phyloP scores from a whole-genome alignment of 2,797 vertebrate species.

The Nannoperca obscura region DNA sequence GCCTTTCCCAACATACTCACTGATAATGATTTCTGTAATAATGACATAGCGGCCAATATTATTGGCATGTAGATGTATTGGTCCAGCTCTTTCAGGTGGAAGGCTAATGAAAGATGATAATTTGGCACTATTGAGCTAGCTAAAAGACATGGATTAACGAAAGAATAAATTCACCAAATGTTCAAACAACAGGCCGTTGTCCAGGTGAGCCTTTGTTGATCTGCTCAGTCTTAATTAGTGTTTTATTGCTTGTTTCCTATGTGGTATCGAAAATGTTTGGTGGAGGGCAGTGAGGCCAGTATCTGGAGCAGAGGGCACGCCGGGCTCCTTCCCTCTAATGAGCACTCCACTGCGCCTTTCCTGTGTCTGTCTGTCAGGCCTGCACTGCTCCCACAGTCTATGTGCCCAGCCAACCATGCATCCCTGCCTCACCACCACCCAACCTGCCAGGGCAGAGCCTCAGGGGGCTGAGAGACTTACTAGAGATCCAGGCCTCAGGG shows the following conservation, averaged over 20 bases:
- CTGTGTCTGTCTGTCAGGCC: constrained; percentile 71
- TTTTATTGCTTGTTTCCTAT: constrained; percentile 6
- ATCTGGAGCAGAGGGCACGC: constrained; percentile 71
- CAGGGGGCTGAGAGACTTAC: constrained; percentile 69
- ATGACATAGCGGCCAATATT: not conserved
- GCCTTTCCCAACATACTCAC: not conserved
- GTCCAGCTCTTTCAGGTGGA: not conserved
- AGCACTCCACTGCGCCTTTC: constrained; percentile 64
- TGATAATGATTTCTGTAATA: not conserved
- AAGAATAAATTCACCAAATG: constrained; percentile 18
- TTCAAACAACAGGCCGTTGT: constrained; percentile 16
- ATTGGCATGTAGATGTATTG: not conserved
- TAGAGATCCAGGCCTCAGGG: constrained; percentile 74
- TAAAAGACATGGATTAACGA: constrained; percentile 22
- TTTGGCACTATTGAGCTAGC: not conserved
- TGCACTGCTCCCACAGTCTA: constrained; percentile 49
- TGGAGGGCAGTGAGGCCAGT: constrained; percentile 63
- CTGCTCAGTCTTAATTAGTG: constrained; percentile 50
- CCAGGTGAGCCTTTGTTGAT: constrained; percentile 51
- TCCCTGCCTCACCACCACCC: constrained; percentile 60
- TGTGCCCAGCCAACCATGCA: constrained; percentile 75
- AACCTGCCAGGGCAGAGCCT: constrained; percentile 69
- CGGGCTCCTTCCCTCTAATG: constrained; percentile 72
- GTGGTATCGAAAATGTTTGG: constrained; percentile 52
- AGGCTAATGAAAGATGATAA: not conserved